Conservation (phyloP, 2,797 vertebrate species). For the Tangara arthus region DNA sequence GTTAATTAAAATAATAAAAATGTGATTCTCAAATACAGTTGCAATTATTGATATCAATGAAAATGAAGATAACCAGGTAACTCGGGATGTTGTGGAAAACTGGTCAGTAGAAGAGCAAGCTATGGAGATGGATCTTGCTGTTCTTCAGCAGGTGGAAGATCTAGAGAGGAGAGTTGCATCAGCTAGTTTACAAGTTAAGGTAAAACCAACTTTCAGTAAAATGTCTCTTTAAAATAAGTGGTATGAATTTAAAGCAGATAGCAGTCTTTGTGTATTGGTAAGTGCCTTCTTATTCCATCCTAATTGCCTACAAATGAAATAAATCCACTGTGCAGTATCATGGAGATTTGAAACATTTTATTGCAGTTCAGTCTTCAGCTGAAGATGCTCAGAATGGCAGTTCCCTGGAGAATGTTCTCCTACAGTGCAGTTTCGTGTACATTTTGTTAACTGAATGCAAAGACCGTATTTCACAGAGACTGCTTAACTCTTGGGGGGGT, state of each 20-base stretch:
- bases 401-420: neutral
- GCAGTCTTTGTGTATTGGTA: slow-evolving; percentile 31
- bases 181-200: slow-evolving; percentile 91
- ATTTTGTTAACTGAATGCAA: neutral
- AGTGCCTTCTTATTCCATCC: slow-evolving; percentile 15
- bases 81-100: slow-evolving; percentile 81
- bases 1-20: slow-evolving; percentile 56
- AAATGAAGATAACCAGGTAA: slow-evolving; percentile 84
- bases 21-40: slow-evolving; percentile 75
- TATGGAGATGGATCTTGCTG: slow-evolving; percentile 87
- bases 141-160: slow-evolving; percentile 91
- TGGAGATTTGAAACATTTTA: neutral
- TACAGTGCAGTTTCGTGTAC: neutral
- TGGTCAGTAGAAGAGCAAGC: slow-evolving; percentile 95
- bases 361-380: neutral
- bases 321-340: neutral
- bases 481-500: neutral
- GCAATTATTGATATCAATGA: slow-evolving; percentile 82
- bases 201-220: slow-evolving; percentile 74
- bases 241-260: slow-evolving; percentile 22
- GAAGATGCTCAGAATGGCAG: neutral
- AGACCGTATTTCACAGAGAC: neutral
- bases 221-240: slow-evolving; percentile 48
- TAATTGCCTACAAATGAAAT: neutral
- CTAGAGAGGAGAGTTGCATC: slow-evolving; percentile 91